A percentile compares a stretch with the other conserved stretches of the same genome.
These are phyloP conservation scores for Cyphomyrus discorhynchus DNA, from an alignment of 2,113 vertebrate genomes.

Conservation along the genomic window DNA sequence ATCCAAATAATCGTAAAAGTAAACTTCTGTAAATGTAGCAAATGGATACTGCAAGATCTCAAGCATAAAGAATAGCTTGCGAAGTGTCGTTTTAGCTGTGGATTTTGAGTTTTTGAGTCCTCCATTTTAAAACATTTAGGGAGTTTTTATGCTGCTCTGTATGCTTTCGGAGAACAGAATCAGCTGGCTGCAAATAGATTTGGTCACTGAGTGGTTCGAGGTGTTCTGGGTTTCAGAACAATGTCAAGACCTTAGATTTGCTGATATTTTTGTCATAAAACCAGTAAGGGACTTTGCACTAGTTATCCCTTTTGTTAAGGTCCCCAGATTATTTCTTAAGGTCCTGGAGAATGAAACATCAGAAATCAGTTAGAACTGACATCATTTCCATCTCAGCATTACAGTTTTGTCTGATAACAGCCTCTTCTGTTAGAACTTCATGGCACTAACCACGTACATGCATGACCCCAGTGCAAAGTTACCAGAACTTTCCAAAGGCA, in stretches of 20 bases:
- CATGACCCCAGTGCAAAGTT: neutral
- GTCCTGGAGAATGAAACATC: neutral
- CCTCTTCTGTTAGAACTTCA: too few relatives aligned
- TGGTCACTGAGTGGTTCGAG: neutral
- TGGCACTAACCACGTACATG: neutral
- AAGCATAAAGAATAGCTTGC: neutral
- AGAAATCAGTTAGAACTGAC: neutral
- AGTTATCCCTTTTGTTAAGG: neutral
- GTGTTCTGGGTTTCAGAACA: neutral
- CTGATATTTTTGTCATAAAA: neutral
- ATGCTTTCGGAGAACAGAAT: neutral
- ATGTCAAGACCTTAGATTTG: neutral
- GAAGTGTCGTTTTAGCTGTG: neutral
- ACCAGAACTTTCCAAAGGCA: neutral
- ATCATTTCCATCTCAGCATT: neutral
- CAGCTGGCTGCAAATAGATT: neutral
- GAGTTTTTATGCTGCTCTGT: neutral
- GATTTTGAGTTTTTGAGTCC: neutral
- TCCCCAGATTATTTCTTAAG: neutral
- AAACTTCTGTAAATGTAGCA: neutral
- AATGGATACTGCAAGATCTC: neutral
- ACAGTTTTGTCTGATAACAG: neutral
- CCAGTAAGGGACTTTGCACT: neutral
- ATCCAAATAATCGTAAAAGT: neutral
- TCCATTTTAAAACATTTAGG: neutral